phyloP scores from a whole-genome alignment of 35 echinoderm and acorn worm genomes.

The Holothuria glaberrima region DNA sequence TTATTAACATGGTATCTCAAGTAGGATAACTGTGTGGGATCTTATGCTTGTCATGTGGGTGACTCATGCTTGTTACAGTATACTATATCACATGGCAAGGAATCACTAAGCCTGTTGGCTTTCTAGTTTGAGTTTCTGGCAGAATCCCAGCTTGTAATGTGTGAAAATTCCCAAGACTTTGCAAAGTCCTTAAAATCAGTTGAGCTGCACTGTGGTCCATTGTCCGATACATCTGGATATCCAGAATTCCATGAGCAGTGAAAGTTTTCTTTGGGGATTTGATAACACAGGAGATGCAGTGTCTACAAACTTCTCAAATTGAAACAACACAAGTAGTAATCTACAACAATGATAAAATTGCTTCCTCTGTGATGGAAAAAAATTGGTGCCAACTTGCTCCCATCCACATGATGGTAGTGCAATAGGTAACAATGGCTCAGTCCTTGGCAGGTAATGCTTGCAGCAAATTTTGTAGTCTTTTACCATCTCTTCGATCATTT shows the following conservation, averaged over 20 bases:
- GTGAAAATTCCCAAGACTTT: constrained; percentile 1
- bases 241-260: constrained; percentile 40
- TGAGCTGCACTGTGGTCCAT: constrained; percentile 60
- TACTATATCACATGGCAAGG: too few species aligned
- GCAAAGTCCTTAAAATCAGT: constrained; percentile 36
- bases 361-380: constrained; percentile 17
- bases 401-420: constrained; percentile 37
- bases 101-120: too few species aligned
- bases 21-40: too few species aligned
- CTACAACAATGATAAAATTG: not conserved
- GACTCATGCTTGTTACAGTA: too few species aligned
- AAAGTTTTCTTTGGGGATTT: constrained; percentile 38
- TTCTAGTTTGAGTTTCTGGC: too few species aligned
- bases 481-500: too few species aligned
- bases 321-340: constrained; percentile 35
- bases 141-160: constrained; percentile 34
- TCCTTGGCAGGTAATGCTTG: not conserved
- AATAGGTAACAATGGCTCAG: constrained; percentile 37
- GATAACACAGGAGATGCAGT: constrained; percentile 8
- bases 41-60: too few species aligned
- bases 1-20: too few species aligned
- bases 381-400: constrained; percentile 12
- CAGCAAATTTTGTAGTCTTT: not conserved
- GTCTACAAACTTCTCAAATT: not conserved
- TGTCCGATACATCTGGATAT: constrained; percentile 52